Base-by-base conservation (phyloP, 2,113 vertebrate genomes). In the Rhadina sibilatrix region DNA sequence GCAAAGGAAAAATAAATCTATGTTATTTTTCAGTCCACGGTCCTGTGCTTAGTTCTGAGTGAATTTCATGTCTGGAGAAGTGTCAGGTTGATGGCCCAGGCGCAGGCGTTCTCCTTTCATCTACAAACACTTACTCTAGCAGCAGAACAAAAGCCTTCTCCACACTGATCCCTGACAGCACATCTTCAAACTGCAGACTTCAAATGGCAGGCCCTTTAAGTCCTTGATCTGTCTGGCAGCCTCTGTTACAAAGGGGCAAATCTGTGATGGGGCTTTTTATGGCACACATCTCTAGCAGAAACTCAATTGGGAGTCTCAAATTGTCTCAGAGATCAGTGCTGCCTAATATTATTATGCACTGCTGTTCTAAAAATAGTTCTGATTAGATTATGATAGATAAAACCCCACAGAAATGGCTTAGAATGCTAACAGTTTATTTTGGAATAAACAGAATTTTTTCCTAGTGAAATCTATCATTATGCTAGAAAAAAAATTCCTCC, bases 211-310 rank as follows among this genome's bases (percentile, higher is more conserved):
- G n/a, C 71, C 72, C 85, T 81, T 49, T 22, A 68, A 78, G 52
- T 56, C 96, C 93, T 96, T 96, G 90, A 96, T 93, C 90, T 94
- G 71, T 37, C 82, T 94, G 82, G 68, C 92, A 96, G 92, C 76
- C 77, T 88, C 72, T 56, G 56, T 25, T 89, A 96, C 88, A 93
- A 95, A 90, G 90, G 72, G 89, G 76, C 69, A 81, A 71, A 92
- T 93, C 56, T 53, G 81, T 82, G 89, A 91, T 76, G 57, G 83
- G 64, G 71, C 71, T 93, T 93, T 94, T 95, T 94, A 63, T 86
- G 71, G 83, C 35, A 63, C 1, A 0, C 22, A 54, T 94, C 68
- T 78, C 56, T 3, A 50, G 79, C 68, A 89, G 52, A 66, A 74
- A 70, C 64, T 79, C 56, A 0, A 61, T 44, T 86, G 76, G 86